Base-by-base conservation (phyloP, 2,888 invertebrate species). In the Dryobota labecula region DNA sequence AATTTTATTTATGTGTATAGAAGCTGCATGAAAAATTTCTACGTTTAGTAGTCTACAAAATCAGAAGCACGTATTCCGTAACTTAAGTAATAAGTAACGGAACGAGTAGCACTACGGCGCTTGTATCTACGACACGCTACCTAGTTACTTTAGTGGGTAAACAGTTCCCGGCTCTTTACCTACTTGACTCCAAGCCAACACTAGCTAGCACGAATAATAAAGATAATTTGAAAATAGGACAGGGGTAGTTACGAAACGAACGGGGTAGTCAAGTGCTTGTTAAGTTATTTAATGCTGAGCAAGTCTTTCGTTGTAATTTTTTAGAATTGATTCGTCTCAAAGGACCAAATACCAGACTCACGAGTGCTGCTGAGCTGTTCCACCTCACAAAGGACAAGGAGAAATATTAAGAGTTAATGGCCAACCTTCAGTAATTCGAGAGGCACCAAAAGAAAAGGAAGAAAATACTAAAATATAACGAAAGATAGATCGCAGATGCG, bases 161-260 rank as follows among this genome's bases (percentile, higher is more conserved):
- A 84, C 79, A 82, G 78, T 79, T 77, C 72, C 62, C 77, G 73
- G 74, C 79, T 72, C 78, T 79, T 83, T 79, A 64, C 60, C 68
- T 67, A 78, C 82, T 88, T 84, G 83, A 88, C 73, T 79, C 73
- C 41, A 65, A 76, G 87, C 86, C 84, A 87, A 88, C 80, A 81
- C 75, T 80, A 61, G 63, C 84, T 68, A 80, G 85, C 76, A 72
- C 77, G 73, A 82, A 80, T 82, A 80, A 83, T 84, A 77, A 76
- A 85, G 82, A 82, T 83, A 86, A 85, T 86, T 83, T 75, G 41
- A 69, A 70, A 82, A 84, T 73, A 62, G 78, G 15, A 61, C 47
- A 13, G 53, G 54, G 20, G 30, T 47, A 63, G 47, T 80, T 64
- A 53, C 11, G 43, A 49, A 62, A 76, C 65, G 45, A 61, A 38